Evolutionary conservation across 2,888 invertebrate genomes (phyloP).

Genomic region (Pseudanteris insignis): DNA sequence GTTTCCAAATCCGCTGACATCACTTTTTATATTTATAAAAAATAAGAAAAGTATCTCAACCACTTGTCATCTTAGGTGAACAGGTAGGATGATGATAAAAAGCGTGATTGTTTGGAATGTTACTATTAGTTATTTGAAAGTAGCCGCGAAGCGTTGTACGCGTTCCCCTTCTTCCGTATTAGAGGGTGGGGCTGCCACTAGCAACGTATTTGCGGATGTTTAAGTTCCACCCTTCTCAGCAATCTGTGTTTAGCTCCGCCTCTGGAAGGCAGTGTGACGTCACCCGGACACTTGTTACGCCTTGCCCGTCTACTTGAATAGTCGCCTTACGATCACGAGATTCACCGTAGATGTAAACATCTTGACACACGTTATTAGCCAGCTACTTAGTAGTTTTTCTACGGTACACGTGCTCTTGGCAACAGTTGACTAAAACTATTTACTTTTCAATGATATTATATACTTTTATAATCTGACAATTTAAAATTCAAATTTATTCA

Average conservation of each 20-base stretch:
- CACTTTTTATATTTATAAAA: too few relatives aligned
- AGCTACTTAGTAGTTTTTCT: too few relatives aligned
- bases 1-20: too few relatives aligned
- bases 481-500: too few relatives aligned
- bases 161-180: slow-evolving; percentile 24
- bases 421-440: too few relatives aligned
- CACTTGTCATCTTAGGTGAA: too few relatives aligned
- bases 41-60: too few relatives aligned
- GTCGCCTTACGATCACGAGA: slow-evolving; percentile 24
- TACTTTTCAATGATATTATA: slow-evolving; percentile 11
- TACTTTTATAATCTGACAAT: too few relatives aligned
- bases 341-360: slow-evolving; percentile 22
- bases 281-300: slow-evolving; percentile 66
- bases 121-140: slow-evolving; percentile 8
- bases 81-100: too few relatives aligned
- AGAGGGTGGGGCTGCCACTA: slow-evolving; percentile 77
- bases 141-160: slow-evolving; percentile 9
- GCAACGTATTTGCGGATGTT: slow-evolving; percentile 59
- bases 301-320: slow-evolving; percentile 41
- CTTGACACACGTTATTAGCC: slow-evolving; percentile 30
- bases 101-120: not conserved
- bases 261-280: slow-evolving; percentile 62
- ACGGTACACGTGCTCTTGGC: too few relatives aligned
- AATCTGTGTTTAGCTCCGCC: slow-evolving; percentile 59
- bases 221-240: slow-evolving; percentile 57